phyloP scores from a whole-genome alignment of 2,888 invertebrate species.

The Leptopterna dolabrata region DNA sequence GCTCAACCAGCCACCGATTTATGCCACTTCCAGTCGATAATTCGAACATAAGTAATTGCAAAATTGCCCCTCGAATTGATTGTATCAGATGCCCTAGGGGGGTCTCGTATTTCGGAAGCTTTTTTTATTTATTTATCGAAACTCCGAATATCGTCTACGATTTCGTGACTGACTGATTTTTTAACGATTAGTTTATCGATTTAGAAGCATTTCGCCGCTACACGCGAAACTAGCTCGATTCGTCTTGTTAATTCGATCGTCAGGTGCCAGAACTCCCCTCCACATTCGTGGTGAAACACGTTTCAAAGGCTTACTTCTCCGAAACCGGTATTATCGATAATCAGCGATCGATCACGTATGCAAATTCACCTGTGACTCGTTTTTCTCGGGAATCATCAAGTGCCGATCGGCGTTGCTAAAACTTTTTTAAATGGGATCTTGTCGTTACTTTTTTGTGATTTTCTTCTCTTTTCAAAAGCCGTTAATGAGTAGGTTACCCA shows the following conservation, averaged over 20 bases:
- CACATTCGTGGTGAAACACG: background rate
- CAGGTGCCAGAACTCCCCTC: background rate
- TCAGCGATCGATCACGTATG: conserved; percentile 46
- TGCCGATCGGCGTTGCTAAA: background rate
- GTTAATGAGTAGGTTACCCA: background rate
- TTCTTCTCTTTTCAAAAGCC: background rate
- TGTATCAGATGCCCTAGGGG: background rate
- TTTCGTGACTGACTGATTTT: background rate
- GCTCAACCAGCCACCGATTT: background rate
- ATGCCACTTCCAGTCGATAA: background rate
- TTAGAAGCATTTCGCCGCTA: background rate
- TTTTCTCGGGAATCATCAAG: background rate
- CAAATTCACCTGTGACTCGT: conserved; percentile 19
- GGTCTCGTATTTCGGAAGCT: conserved; percentile 17
- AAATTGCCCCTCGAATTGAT: conserved; percentile 7
- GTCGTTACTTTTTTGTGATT: background rate
- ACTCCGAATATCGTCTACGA: background rate
- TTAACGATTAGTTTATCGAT: background rate
- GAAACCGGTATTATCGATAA: conserved; percentile 48
- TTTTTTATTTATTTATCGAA: background rate
- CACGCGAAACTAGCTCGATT: background rate
- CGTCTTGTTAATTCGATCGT: conserved; percentile 46
- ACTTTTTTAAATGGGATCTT: background rate
- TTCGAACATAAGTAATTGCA: conserved; percentile 5
- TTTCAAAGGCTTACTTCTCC: background rate